Base-by-base conservation (phyloP, 1,140 invertebrate genomes). In the Ruditapes philippinarum region DNA sequence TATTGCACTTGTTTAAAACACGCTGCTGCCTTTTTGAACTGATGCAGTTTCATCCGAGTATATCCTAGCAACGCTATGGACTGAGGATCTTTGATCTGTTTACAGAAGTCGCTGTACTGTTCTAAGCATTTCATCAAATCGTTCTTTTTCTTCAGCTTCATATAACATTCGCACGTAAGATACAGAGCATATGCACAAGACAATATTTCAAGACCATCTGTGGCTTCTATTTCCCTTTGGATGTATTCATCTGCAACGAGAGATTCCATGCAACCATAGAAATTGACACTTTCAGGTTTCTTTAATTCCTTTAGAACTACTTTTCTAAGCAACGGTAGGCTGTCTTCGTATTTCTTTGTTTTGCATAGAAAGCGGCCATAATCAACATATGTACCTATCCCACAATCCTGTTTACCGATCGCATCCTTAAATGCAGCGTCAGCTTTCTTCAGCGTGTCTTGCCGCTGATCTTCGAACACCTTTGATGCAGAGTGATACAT, bases 401-500 rank as follows among this genome's bases (percentile, higher is more conserved):
- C 86, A 81, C 86, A 88, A 74, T 88, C 86, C 1, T 88, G 76
- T 25, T 73, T 81, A 22, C 78, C 68, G 36, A 88, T 31, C 22
- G 86, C 86, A 9, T 68, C 78, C 54, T 88, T 88, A 38, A 88
- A 88, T 2, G 86, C 86, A 9, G 62, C 78, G 45, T 88, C 86
- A 70, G 86, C 86, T 31, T 79, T 79, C 36, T 88, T 40, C 9
- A 88, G 40, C 11, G 78, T 25, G 14, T 88, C 86, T 42, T 88
- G 42, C 0, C 78, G 62, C 17, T 88, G 86, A 3, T 88, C 86
- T 25, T 88, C 60, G 57, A 68, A 79, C 25, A 54, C 60, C 5
- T 38, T 81, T 3, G 86, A 88, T 9, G 86, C 86, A 31, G 86
- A 80, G 62, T 88, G 86, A 68, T 88, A 88, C 86, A 88, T 88